phyloP scores from a whole-genome alignment of 2,113 vertebrate genomes.

The Corvus hawaiiensis region DNA sequence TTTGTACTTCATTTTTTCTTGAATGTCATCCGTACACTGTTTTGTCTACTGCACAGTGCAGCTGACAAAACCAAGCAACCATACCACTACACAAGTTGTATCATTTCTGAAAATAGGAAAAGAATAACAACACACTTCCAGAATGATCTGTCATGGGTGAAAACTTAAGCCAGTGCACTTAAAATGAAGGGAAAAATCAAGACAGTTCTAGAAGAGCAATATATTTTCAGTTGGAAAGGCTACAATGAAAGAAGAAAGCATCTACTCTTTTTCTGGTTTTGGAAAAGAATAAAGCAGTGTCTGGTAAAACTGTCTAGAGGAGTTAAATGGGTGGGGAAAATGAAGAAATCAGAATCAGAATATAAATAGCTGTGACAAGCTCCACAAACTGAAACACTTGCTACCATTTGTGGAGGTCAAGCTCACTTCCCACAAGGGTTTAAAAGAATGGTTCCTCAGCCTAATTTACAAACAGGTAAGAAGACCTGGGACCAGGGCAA shows the following conservation, averaged over 20 bases:
- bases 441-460: neutral
- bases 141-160: neutral
- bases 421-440: neutral
- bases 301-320: neutral
- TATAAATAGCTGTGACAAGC: neutral
- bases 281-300: neutral
- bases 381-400: neutral
- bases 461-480: neutral
- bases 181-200: neutral
- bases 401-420: neutral
- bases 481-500: neutral
- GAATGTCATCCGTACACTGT: neutral
- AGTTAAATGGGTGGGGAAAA: neutral
- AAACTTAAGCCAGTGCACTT: neutral
- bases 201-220: neutral
- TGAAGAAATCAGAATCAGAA: neutral
- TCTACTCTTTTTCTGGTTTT: neutral
- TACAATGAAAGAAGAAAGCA: neutral
- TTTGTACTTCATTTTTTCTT: neutral
- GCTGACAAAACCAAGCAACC: neutral
- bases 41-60: neutral
- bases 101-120: neutral
- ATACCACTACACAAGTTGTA: neutral
- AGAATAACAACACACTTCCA: neutral
- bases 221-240: neutral